Percentiles rank a stretch among this genome's conserved stretches.
Conservation (phyloP, 1,140 invertebrate genomes). For the Delia radicum region DNA sequence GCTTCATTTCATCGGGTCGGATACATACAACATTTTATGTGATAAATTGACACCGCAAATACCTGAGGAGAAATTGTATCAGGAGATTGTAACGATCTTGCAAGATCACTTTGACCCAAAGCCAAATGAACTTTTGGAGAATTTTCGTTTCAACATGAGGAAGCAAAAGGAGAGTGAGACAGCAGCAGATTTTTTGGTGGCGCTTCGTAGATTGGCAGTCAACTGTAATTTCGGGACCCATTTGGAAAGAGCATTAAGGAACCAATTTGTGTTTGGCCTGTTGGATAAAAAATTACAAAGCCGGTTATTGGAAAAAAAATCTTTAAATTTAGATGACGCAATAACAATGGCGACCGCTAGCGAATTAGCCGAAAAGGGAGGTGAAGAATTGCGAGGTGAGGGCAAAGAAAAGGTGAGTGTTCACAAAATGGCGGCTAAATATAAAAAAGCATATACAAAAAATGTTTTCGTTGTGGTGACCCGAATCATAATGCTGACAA, state of each 20-base stretch:
- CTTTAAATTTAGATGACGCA: conserved; percentile 23
- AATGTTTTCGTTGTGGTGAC: conserved; percentile 9
- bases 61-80: too few relatives aligned
- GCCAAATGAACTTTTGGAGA: conserved; percentile 28
- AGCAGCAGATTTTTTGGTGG: conserved; percentile 31
- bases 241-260: conserved; percentile 31
- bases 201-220: conserved; percentile 30
- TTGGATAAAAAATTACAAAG: conserved; percentile 16
- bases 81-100: too few relatives aligned
- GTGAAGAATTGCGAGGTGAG: neutral
- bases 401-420: neutral
- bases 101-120: conserved; percentile 31
- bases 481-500: conserved; percentile 10
- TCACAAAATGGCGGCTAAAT: neutral
- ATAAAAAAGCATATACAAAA: neutral
- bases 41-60: too few relatives aligned
- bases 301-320: conserved; percentile 16
- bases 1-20: too few relatives aligned
- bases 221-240: conserved; percentile 38
- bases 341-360: neutral
- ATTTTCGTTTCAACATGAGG: conserved; percentile 31
- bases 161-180: conserved; percentile 27
- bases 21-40: too few relatives aligned
- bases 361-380: too few relatives aligned
- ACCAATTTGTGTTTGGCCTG: conserved; percentile 29